A percentile compares a stretch with the other conserved stretches of the same genome.
These are phyloP conservation scores for Microplitis deprimator DNA, from an alignment of 2,888 invertebrate genomes.

Conservation along the genomic window DNA sequence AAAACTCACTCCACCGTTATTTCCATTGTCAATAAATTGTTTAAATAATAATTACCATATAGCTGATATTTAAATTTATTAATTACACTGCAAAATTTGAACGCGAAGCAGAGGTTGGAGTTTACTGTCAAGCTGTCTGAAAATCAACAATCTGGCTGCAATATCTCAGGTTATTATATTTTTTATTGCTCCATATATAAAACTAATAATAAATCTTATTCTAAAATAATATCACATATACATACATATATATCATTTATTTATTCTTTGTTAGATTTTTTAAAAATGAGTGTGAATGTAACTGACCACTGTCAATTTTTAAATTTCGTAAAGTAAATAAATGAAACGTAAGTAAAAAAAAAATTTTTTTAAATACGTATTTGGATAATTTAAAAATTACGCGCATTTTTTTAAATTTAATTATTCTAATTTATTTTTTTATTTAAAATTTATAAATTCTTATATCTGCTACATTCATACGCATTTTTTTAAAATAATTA, in stretches of 20 bases:
- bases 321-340: too few relatives aligned
- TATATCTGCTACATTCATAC: too few relatives aligned
- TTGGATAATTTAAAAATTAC: too few relatives aligned
- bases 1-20: not conserved
- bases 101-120: too few relatives aligned
- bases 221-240: not conserved
- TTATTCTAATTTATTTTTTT: not conserved
- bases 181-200: not conserved
- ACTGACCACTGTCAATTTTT: too few relatives aligned
- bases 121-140: not conserved
- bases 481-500: not conserved
- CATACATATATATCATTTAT: not conserved
- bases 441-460: not conserved
- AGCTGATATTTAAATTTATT: not conserved
- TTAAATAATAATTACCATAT: not conserved
- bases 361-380: too few relatives aligned
- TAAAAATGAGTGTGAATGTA: too few relatives aligned
- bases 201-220: not conserved
- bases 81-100: not conserved
- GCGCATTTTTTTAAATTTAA: too few relatives aligned
- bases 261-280: not conserved
- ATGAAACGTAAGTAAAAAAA: too few relatives aligned
- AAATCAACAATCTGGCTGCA: not conserved
- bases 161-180: not conserved
- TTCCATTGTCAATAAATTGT: not conserved